Percentiles rank a stretch among this genome's conserved stretches.
Evolutionary conservation across 2,113 vertebrate species (phyloP).

Genomic region (Pitta sordida): DNA sequence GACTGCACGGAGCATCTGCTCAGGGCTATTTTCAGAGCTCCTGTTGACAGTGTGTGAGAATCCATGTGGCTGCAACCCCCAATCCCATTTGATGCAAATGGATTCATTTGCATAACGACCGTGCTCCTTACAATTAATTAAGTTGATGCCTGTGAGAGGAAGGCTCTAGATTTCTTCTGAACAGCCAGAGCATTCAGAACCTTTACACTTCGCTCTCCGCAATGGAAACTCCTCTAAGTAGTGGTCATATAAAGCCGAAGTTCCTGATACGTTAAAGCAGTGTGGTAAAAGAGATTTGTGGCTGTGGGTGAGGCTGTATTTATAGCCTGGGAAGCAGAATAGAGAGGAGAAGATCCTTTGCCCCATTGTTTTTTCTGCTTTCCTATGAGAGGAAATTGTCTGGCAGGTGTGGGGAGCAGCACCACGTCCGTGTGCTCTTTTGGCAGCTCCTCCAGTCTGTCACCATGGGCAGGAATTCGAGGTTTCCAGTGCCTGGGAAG

Average conservation of each 20-base stretch:
- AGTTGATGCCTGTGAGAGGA: not conserved
- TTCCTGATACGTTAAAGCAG: no score
- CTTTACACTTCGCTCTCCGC: not conserved
- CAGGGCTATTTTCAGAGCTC: not conserved
- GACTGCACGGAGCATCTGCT: not conserved
- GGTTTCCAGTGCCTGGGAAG: conserved; percentile 28
- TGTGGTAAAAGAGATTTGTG: accelerated
- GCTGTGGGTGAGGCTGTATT: not conserved
- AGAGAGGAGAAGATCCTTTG: not conserved
- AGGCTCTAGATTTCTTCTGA: not conserved
- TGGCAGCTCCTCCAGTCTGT: not conserved
- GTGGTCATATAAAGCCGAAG: not conserved
- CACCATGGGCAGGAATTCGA: not conserved
- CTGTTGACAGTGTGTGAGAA: not conserved
- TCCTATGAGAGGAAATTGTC: not conserved
- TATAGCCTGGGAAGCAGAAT: not conserved
- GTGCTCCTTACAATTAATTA: not conserved
- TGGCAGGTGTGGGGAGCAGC: not conserved
- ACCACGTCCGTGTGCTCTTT: not conserved
- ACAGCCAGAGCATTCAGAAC: not conserved
- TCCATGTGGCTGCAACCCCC: not conserved
- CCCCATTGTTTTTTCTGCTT: not conserved
- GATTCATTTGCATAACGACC: not conserved
- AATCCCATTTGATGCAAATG: not conserved
- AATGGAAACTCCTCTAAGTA: not conserved